Evolutionary conservation across 2,888 invertebrate genomes (phyloP), one percentile per base, ranked within the genome.

Genomic region (Ophion costatus): DNA sequence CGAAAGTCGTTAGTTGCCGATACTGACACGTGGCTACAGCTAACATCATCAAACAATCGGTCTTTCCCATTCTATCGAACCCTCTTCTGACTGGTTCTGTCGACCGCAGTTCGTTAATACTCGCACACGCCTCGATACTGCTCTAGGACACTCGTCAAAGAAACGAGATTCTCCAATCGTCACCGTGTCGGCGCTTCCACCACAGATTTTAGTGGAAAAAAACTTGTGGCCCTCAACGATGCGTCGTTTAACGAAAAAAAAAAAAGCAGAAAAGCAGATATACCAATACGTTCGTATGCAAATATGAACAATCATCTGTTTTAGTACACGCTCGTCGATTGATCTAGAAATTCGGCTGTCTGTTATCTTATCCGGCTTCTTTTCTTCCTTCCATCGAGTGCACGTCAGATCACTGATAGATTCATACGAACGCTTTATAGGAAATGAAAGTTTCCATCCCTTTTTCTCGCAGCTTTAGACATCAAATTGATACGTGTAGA

Each of bases 401-500:
- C 7, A 38, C 38, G 38, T 38, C 38, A 38, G 38, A 38, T 51
- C 51, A 51, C 51, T 14, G 14, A 51, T 51, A 51, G 17, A 51
- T 51, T 51, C 51, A 29, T 51, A 51, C 29, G 42, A 67, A 20
- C 42, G 22, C 4, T 70, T 33, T 14, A 9, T 17, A 22, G 20
- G 22, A 22, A 59, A 59, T 2, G 59, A 59, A 59, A 59, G 14
- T 17, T 51, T 51, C 51, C 51, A 51, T 5, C 17, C 51, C 51
- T 17, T 51, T 51, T 51, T 51, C 84, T 83, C 75, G 74, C 82
- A 84, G 88, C 86, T 87, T 87, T 78, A 78, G 74, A 87, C 83
- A 82, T 88, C 86, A 87, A 86, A 88, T 87, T 88, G 88, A 86
- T 88, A 86, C 78, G 88, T 86, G 77, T 75, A 83, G 83, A 88